Percentiles rank a stretch among this genome's conserved stretches.
Evolutionary conservation across 92 coral and sea anemone species (phyloP).

Genomic region (Metridium senile): DNA sequence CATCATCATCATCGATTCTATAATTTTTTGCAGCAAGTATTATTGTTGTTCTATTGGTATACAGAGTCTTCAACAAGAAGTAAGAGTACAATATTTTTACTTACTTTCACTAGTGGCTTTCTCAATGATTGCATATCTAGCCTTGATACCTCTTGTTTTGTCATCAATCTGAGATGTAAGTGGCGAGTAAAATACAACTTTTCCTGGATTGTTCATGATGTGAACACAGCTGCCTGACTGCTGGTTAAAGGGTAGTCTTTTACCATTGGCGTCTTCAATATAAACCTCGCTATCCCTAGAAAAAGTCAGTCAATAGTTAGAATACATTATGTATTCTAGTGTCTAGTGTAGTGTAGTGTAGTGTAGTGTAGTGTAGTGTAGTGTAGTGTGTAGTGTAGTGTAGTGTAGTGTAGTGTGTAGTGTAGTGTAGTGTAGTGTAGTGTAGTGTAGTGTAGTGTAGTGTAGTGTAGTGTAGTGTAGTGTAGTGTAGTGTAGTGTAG

Average conservation of each 20-base stretch:
- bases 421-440: not conserved
- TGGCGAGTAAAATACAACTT: conserved; percentile 15
- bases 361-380: not conserved
- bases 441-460: not conserved
- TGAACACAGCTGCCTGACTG: not conserved
- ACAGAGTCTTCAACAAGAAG: no score
- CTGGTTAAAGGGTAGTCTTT: not conserved
- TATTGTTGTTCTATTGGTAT: no score
- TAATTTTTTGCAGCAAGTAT: no score
- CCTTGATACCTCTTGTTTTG: not conserved
- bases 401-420: not conserved
- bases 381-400: not conserved
- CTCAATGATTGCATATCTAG: conserved; percentile 1
- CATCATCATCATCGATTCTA: no score
- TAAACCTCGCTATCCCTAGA: not conserved
- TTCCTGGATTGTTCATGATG: conserved; percentile 15
- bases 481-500: not conserved
- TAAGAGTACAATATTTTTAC: not conserved
- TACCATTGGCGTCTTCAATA: not conserved
- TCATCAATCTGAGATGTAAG: not conserved
- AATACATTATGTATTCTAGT: no score
- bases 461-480: not conserved
- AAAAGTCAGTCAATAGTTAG: not conserved
- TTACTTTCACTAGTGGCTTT: not conserved
- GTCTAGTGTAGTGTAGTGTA: no score